These are phyloP conservation scores for Columbina picui DNA, from an alignment of 2,113 vertebrate species.

Conservation along the genomic window DNA sequence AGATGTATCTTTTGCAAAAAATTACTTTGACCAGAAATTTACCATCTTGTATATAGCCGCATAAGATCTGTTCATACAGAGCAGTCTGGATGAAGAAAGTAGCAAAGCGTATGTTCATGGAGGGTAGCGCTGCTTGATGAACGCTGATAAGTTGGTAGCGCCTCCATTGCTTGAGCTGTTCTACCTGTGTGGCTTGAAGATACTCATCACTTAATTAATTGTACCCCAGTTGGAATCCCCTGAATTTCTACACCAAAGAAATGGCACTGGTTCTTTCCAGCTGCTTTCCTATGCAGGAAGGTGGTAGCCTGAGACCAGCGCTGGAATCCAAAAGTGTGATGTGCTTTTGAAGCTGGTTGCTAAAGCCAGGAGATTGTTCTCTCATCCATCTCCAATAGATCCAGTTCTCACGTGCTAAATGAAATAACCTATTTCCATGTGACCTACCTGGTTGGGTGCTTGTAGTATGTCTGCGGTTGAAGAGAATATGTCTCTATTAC, in stretches of 20 bases:
- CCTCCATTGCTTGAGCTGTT: not conserved
- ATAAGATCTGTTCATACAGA: not conserved
- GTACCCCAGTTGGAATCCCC: not conserved
- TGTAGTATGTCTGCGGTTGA: not conserved
- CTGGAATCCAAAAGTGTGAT: not conserved
- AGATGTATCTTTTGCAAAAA: not conserved
- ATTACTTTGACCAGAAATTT: not conserved
- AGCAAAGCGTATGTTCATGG: rapidly evolving
- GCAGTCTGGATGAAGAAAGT: not conserved
- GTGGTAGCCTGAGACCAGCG: not conserved
- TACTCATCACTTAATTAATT: not conserved
- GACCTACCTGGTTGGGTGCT: not conserved
- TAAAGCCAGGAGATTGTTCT: not conserved
- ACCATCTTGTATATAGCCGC: not conserved
- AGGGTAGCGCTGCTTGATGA: not conserved
- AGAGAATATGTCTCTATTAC: not conserved
- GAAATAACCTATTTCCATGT: not conserved
- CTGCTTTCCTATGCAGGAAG: not conserved
- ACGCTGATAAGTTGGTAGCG: not conserved
- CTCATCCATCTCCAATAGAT: not conserved
- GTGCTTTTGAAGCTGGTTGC: not conserved
- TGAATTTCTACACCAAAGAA: not conserved
- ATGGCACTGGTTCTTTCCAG: not conserved
- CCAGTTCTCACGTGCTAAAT: not conserved
- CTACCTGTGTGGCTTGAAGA: not conserved